Evolutionary conservation across 2,888 invertebrate genomes (phyloP), one percentile per base, ranked within the genome.

Genomic region (Lamellibrachia satsuma): DNA sequence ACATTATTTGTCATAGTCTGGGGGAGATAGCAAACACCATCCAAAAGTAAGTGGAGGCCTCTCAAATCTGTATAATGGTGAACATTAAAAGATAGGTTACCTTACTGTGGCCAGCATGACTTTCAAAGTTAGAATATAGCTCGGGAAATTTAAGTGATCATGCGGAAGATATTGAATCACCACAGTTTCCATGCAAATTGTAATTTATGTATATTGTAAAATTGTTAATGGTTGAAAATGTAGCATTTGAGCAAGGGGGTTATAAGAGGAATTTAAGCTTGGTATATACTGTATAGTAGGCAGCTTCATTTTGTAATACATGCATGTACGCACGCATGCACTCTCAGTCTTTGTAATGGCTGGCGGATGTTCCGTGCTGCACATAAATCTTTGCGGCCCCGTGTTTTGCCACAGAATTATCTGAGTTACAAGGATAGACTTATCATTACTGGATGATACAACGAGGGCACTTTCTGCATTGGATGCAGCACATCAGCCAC

Each of bases 361-460:
- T 75, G 75, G 75, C 75, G 75, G 75, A 75, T 75, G 75, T 6
- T 75, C 75, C 22, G 75, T 75, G 75, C 75, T 75, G 75, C 75
- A 75, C 75, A 75, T 75, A 75, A 75, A 75, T 75, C 75, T 75
- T 15, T 15, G 11, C 11, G 22, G 75, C 75, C 15, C 75, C 15
- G 0, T 75, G 75, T 75, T 15, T 75, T 75, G 75, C 75, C n/a
- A n/a, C 22, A 22, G 75, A 75, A 75, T 75, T 75, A 75, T 75
- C 75, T 75, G 75, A 75, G 75, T 75, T 75, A 75, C 75, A 75
- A 75, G 75, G 75, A 75, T 75, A 75, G 22, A 75, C 22, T 75
- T 75, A 75, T 75, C 75, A 15, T n/a, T n/a, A 22, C 22, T 75
- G 75, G 6, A 75, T 15, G 75, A 75, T 75, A 75, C 22, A 75